Evolutionary conservation across 2,113 vertebrate genomes (phyloP), one percentile per base, ranked within the genome.

Genomic region (Bolborhynchus lineola): DNA sequence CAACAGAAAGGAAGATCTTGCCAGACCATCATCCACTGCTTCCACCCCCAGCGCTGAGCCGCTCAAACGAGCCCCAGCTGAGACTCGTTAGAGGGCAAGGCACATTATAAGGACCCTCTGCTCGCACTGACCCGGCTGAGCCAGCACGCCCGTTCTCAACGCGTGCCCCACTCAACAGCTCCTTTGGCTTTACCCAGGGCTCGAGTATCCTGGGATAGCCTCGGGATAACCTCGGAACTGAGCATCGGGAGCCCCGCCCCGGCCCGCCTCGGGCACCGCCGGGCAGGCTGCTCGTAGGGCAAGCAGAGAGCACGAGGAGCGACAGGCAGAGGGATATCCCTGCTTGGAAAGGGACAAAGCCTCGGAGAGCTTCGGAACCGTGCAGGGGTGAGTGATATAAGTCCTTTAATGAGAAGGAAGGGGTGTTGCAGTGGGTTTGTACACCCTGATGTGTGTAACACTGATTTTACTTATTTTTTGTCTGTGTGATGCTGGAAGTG

Each of bases 21-120:
- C 4, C 74, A 12, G n/a, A 11, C 9, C 37, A 7, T 10, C 1
- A 7, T 5, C 7, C n/a, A 0, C 39, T 12, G 0, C 0, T 74
- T 5, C 11, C 47, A 14, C 1, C 2, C 41, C 72, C 79, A 4
- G 16, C 9, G 6, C 65, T 5, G 49, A 77, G 11, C 31, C 44
- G 59, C 77, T 39, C 37, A 7, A 8, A 26, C 3, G 25, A 49
- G 42, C 24, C 33, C 11, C 63, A 18, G 35, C 67, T 13, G 57
- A 33, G n/a, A 7, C 57, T 59, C 3, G 6, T 59, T 35, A 59
- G 13, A 3, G 13, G 13, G 57, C 57, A 23, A n/a, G 6, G 28
- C 2, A 3, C 28, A 13, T 3, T 20, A 7, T 13, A 3, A 8
- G 4, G 25, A 35, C 24, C 26, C 7, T 13, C 5, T 1, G 37